Base-by-base conservation (phyloP, 2,888 invertebrate genomes). In the Erpobdella octoculata region DNA sequence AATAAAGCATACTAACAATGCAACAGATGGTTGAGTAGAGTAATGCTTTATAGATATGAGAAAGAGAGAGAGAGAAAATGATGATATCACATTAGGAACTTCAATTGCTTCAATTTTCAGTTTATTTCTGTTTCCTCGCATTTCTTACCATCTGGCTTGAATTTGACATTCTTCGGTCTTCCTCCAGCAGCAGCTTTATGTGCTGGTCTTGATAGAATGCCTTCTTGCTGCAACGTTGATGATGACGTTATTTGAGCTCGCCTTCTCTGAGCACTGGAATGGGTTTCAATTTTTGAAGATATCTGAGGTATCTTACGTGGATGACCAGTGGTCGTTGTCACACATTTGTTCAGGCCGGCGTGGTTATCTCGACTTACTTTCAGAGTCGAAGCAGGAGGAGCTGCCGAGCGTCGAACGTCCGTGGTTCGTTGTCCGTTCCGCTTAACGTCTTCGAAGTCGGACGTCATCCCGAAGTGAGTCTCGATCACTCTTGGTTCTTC, bases 101-200 rank as follows among this genome's bases (percentile, higher is more conserved):
- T 53, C 53, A 6, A 4, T 62, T 8, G 33, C 28, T 28, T 9
- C 1, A 1, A 8, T 21, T 9, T 33, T 65, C 66, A 66, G 28
- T 71, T 65, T 15, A 66, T 66, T 48, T 64, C 53, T 2, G 64
- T 71, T 65, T 48, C 62, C 36, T 70, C 61, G 33, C 64, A 64
- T 21, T 62, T 70, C 12, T 64, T 41, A 6, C 48, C 48, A 25
- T 69, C 69, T n/a, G 58, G 69, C 37, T 69, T 69, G 36, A 69
- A 69, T 36, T 69, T 69, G 12, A 69, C 64, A 33, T 62, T 35
- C 9, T 70, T 70, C 21, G n/a, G 5, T 18, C 28, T 28, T 33
- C n/a, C n/a, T 31, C 31, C 21, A n/a, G 31, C 35, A n/a, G 31
- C 33, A n/a, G 9, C 31, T 31, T 69, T 53, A 6, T 48, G 53